These are phyloP conservation scores for Drosophila auraria DNA, from an alignment of 1,140 invertebrate species.

Conservation along the genomic window DNA sequence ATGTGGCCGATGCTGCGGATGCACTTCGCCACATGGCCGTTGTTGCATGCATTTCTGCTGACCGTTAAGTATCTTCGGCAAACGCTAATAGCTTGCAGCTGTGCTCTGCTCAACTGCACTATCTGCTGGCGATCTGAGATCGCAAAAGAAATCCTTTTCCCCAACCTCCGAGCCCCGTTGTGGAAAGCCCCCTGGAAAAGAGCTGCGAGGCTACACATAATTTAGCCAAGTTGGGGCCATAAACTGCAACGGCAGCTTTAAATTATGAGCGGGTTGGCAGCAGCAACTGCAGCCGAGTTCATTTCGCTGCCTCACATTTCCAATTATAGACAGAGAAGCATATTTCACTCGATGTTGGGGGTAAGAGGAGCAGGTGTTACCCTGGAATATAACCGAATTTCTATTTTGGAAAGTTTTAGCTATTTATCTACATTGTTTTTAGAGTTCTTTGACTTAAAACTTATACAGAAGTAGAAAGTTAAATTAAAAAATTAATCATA, in stretches of 20 bases:
- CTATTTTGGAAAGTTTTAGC: not conserved
- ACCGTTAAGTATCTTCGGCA: constrained; percentile 57
- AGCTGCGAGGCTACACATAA: constrained; percentile 51
- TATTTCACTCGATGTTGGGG: constrained; percentile 16
- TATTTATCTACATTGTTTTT: not conserved
- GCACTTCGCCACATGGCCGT: not conserved
- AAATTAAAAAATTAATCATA: not conserved
- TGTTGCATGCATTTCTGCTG: constrained; percentile 31
- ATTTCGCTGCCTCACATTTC: constrained; percentile 71
- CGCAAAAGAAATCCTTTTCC: constrained; percentile 15
- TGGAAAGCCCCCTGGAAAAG: constrained; percentile 12
- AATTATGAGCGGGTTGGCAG: constrained; percentile 70
- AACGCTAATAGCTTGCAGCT: constrained; percentile 72
- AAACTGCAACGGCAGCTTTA: constrained; percentile 73
- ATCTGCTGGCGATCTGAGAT: constrained; percentile 44
- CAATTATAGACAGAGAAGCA: constrained; percentile 73
- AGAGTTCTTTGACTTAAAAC: not conserved
- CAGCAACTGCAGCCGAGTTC: constrained; percentile 62
- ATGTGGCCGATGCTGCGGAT: constrained; percentile 17
- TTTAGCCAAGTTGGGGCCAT: constrained; percentile 71
- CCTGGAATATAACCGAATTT: not conserved
- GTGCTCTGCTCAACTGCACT: constrained; percentile 33
- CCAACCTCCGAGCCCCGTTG: not conserved
- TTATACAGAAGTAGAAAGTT: not conserved
- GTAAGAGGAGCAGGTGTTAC: constrained; percentile 5